These are phyloP conservation scores for Mycalesis mineus DNA, from an alignment of 2,888 invertebrate species.

Conservation along the genomic window DNA sequence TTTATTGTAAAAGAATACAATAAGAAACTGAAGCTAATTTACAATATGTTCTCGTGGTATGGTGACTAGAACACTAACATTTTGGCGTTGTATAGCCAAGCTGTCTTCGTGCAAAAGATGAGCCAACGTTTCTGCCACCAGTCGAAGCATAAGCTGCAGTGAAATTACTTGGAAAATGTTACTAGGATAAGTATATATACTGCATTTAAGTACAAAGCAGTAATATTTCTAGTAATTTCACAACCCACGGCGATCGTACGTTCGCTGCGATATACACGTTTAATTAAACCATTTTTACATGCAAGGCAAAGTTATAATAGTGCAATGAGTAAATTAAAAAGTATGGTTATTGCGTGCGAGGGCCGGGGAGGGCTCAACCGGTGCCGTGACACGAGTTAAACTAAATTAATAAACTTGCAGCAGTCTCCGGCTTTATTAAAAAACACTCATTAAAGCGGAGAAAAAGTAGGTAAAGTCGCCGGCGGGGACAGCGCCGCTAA, in stretches of 20 bases:
- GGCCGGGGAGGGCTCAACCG: slow-evolving; percentile 38
- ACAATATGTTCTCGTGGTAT: too few species aligned
- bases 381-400: slow-evolving; percentile 72
- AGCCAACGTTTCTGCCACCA: too few species aligned
- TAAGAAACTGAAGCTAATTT: too few species aligned
- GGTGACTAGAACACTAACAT: too few species aligned
- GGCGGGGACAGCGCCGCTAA: slow-evolving; percentile 77
- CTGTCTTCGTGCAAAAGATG: too few species aligned
- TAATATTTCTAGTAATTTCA: background rate
- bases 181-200: too few species aligned
- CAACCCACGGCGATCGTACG: background rate
- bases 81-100: too few species aligned
- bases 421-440: slow-evolving; percentile 75
- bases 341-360: slow-evolving; percentile 47
- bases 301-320: slow-evolving; percentile 37
- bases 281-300: slow-evolving; percentile 30
- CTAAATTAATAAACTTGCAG: slow-evolving; percentile 77
- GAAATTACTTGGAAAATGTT: too few species aligned
- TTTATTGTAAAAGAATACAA: too few species aligned
- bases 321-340: slow-evolving; percentile 53
- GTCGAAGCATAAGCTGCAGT: too few species aligned
- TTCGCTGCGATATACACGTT: slow-evolving; percentile 23
- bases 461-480: slow-evolving; percentile 78
- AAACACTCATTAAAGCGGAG: slow-evolving; percentile 77
- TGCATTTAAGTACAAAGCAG: background rate